Percentiles rank a stretch among this genome's conserved stretches.
Conservation (phyloP, 2,888 invertebrate species). For the Aproaerema taeniolella region DNA sequence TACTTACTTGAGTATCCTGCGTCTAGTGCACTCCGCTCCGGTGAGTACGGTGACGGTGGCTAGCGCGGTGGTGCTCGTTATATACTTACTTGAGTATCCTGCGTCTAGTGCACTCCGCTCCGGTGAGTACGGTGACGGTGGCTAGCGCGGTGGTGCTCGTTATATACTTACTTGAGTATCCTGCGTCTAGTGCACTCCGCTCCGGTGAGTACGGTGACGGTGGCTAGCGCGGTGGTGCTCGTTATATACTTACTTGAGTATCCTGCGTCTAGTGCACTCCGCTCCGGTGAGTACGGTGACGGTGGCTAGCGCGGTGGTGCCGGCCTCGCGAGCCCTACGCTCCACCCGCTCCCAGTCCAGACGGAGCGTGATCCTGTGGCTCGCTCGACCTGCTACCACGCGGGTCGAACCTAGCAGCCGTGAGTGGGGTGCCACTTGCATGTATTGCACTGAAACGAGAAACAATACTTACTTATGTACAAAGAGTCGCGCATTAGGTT, state of each 20-base stretch:
- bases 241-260: constrained; percentile 46
- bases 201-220: constrained; percentile 53
- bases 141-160: constrained; percentile 44
- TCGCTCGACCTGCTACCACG: constrained; percentile 36
- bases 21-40: constrained; percentile 55
- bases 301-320: constrained; percentile 44
- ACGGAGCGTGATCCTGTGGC: constrained; percentile 37
- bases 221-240: constrained; percentile 42
- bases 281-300: constrained; percentile 54
- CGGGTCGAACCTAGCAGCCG: constrained; percentile 33
- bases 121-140: constrained; percentile 53
- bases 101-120: no score
- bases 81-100: not conserved
- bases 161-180: constrained; percentile 47
- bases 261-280: constrained; percentile 49
- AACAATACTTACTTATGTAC: no score
- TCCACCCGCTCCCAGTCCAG: constrained; percentile 52
- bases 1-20: no score
- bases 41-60: constrained; percentile 54
- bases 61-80: no score
- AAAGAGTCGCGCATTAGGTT: no score
- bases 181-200: constrained; percentile 48
- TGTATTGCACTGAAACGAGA: constrained; percentile 50
- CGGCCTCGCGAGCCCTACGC: constrained; percentile 37
- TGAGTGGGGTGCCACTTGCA: constrained; percentile 29